phyloP scores from a whole-genome alignment of 2,113 vertebrate genomes.

The Datnioides undecimradiatus region DNA sequence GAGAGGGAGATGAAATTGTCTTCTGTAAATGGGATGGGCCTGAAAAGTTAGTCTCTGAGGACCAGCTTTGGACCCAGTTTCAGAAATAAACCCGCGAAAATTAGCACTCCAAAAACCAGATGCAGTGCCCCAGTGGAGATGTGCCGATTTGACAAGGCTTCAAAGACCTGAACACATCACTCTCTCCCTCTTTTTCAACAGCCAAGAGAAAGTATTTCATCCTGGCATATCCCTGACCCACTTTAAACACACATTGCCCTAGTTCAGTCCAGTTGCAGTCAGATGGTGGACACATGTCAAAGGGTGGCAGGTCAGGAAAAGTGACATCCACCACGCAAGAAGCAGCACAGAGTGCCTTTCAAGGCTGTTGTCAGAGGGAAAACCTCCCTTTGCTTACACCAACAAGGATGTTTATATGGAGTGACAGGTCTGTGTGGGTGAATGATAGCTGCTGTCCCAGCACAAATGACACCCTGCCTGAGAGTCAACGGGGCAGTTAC shows the following conservation, averaged over 20 bases:
- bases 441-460: slow-evolving; percentile 48
- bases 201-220: slow-evolving; percentile 45
- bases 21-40: slow-evolving; percentile 18
- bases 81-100: slow-evolving; percentile 61
- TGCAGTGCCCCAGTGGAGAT: slow-evolving; percentile 49
- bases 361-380: slow-evolving; percentile 25
- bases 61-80: slow-evolving; percentile 54
- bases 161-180: slow-evolving; percentile 41
- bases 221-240: slow-evolving; percentile 54
- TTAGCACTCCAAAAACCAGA: slow-evolving; percentile 58
- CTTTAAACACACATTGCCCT: slow-evolving; percentile 28
- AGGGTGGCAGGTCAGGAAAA: slow-evolving; percentile 51
- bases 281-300: slow-evolving; percentile 52
- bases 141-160: slow-evolving; percentile 53
- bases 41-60: slow-evolving; percentile 33
- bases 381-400: slow-evolving; percentile 21
- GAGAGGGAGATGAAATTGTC: slow-evolving; percentile 19
- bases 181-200: slow-evolving; percentile 15
- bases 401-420: slow-evolving; percentile 55
- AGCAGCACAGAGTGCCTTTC: slow-evolving; percentile 28
- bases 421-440: slow-evolving; percentile 58
- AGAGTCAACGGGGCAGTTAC: slow-evolving; percentile 48
- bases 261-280: slow-evolving; percentile 26
- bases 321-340: slow-evolving; percentile 35
- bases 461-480: slow-evolving; percentile 56